phyloP scores from a whole-genome alignment of 37 sponge, comb jelly and placozoan genomes.

The Aphrocallistes beatrix region DNA sequence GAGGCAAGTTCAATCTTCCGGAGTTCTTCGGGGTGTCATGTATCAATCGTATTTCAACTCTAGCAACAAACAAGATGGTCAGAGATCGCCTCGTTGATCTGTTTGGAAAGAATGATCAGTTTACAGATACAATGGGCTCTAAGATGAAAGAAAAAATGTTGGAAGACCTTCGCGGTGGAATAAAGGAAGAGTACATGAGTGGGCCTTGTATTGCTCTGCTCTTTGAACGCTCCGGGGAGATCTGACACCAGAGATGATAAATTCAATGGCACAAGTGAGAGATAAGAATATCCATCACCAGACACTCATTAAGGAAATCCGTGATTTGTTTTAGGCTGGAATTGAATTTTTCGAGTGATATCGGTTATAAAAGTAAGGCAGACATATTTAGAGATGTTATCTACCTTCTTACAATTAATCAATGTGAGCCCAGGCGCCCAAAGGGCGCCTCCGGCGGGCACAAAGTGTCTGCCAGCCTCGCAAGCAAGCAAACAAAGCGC shows the following conservation, averaged over 20 bases:
- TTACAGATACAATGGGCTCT: conserved; percentile 33
- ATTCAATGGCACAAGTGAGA: conserved; percentile 29
- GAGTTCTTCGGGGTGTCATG: conserved; percentile 61
- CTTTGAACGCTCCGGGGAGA: conserved; percentile 70
- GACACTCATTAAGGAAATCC: conserved; percentile 43
- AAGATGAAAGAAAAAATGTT: conserved; percentile 63
- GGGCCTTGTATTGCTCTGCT: conserved; percentile 39
- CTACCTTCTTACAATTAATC: too few species aligned
- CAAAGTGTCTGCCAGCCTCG: too few species aligned
- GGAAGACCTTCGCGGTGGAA: conserved; percentile 34
- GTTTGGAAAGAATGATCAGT: conserved; percentile 45
- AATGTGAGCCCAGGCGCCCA: too few species aligned
- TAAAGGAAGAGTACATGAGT: conserved; percentile 83
- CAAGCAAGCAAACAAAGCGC: too few species aligned
- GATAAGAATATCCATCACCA: conserved; percentile 25
- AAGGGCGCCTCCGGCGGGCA: too few species aligned
- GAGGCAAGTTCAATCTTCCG: conserved; percentile 52
- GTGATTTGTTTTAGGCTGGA: too few species aligned
- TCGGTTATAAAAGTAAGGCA: too few species aligned
- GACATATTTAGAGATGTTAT: too few species aligned
- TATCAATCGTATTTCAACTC: conserved; percentile 46
- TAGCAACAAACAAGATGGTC: conserved; percentile 57
- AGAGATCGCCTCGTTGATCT: conserved; percentile 30
- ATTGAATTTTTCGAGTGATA: too few species aligned
- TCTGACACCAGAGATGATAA: conserved; percentile 40